Base-by-base conservation (phyloP, 1,140 invertebrate genomes). In the Drosophila kepulauana region DNA sequence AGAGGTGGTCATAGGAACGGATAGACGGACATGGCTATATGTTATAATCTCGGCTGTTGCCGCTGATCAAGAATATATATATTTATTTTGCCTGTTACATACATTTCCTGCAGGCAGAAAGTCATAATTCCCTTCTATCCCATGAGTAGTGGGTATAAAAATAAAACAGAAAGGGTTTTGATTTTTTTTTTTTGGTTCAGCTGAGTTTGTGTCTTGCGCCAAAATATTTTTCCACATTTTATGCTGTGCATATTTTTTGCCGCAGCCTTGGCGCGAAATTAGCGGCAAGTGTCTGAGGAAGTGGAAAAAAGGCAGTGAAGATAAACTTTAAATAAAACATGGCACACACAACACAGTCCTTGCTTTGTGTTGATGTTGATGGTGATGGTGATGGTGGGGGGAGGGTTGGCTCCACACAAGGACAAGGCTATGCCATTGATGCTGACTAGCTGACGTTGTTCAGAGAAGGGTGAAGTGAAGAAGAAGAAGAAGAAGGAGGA, bases 271-370 rank as follows among this genome's bases (percentile, higher is more conserved):
- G 84, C 81, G 85, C 81, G 85, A 86, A 87, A 86, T 87, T 87
- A 87, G 82, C 82, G 82, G 66, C 66, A 75, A 75, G 66, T 49
- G 72, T 59, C 65, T 85, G 81, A 70, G 64, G 66, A 65, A 76
- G 78, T 45, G 65, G 58, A 66, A 67, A 77, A 72, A 81, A 62
- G 62, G 66, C 66, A 58, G 62, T 66, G 56, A 52, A 89, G 85
- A 89, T 89, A 89, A 89, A 89, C 85, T 89, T 89, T 89, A 89
- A 89, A 89, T 89, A 89, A 89, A 89, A 89, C 84, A 88, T 89
- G 78, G 79, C 72, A 88, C 72, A 85, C 69, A 59, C 57, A 65
- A 52, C 74, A 52, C 16, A 10, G 35, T 6, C 20, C 20, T 25
- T 25, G 20, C 20, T 25, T 25, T 25, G 20, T 25, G 20, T 4